Base-by-base conservation (phyloP, 1,140 invertebrate genomes). In the Caenorhabditis brenneri region DNA sequence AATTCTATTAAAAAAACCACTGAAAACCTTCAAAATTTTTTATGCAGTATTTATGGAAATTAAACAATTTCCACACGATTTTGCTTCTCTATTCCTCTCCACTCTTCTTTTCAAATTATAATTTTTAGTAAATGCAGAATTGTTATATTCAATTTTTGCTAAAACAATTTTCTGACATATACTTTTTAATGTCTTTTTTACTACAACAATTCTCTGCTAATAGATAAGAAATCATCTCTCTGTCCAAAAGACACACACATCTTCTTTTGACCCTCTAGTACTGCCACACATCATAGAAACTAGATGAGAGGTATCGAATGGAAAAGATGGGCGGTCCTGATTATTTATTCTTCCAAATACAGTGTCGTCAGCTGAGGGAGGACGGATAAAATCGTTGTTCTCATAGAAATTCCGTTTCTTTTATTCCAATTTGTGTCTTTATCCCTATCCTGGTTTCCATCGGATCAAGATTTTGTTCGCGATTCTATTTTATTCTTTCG, bases 151-250 rank as follows among this genome's bases (percentile, higher is more conserved):
- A n/a, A n/a, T n/a, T n/a, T n/a, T n/a, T n/a, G n/a, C n/a, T n/a
- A n/a, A n/a, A n/a, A n/a, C 39, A 42, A 42, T 42, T 42, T 51
- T 51, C 48, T n/a, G n/a, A n/a, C n/a, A n/a, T n/a, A n/a, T n/a
- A n/a, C 19, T 51, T 51, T 51, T 51, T 51, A 51, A 9, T 5
- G 6, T n/a, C 12, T 51, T n/a, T 2, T 19, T 36, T 65, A 33
- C 19, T 33, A 33, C 2, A 33, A 65, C 58, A 15, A 16, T 10
- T 31, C n/a, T 65, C 31, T 33, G 15, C 7, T 36, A n/a, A 65
- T 19, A 65, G 58, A 65, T 65, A 65, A 65, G 58, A 36, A 33
- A 65, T 65, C 19, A 65, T 65, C 58, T n/a, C n/a, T n/a, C n/a
- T n/a, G n/a, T n/a, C n/a, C n/a, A n/a, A n/a, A n/a, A 65, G 31